phyloP scores from a whole-genome alignment of 2,888 invertebrate species.

The Latheticus oryzae region DNA sequence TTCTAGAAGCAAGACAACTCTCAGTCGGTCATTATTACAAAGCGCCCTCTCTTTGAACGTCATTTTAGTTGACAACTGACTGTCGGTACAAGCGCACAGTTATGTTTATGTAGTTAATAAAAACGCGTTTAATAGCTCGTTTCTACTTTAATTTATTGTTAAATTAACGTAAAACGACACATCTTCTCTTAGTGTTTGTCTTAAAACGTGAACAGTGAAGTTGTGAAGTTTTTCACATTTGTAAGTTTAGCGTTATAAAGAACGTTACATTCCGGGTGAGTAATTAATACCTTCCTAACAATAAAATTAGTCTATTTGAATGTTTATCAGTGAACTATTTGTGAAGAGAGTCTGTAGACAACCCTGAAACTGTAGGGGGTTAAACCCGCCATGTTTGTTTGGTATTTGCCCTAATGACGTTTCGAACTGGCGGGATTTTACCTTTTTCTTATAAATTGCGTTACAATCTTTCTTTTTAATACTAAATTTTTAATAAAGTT shows the following conservation, averaged over 20 bases:
- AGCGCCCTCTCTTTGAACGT: no score
- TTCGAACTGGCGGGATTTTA: slow-evolving; percentile 11
- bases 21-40: slow-evolving; percentile 9
- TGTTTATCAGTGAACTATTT: no score
- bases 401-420: slow-evolving; percentile 13
- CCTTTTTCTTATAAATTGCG: no score
- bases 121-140: slow-evolving; percentile 9
- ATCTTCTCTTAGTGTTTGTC: no score
- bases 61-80: slow-evolving; percentile 37
- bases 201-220: no score
- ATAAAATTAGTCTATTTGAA: no score
- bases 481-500: no score
- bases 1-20: no score
- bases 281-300: no score
- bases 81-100: slow-evolving; percentile 23
- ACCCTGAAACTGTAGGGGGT: slow-evolving; percentile 31
- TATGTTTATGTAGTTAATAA: slow-evolving; percentile 35
- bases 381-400: slow-evolving; percentile 41
- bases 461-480: no score
- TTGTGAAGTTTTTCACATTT: no score
- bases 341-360: slow-evolving; percentile 9
- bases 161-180: slow-evolving; percentile 13
- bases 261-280: slow-evolving; percentile 14
- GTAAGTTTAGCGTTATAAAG: no score
- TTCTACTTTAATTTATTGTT: slow-evolving; percentile 20